These are phyloP conservation scores for Drosophila navojoa DNA, from an alignment of 1,140 invertebrate species.

Conservation along the genomic window DNA sequence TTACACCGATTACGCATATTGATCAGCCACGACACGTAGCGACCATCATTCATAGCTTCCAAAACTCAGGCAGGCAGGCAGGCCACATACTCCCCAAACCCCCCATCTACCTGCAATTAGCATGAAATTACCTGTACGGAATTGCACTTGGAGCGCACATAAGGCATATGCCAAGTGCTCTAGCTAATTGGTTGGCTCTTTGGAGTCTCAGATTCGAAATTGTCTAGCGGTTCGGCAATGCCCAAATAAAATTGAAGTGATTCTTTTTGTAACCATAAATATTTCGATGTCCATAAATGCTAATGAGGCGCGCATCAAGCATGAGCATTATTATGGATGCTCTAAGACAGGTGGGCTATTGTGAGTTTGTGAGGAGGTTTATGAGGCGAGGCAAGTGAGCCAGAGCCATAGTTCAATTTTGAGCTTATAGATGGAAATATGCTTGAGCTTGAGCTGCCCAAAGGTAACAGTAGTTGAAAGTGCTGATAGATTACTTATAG, in stretches of 20 bases:
- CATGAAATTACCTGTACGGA: slow-evolving; percentile 29
- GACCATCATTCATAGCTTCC: slow-evolving; percentile 58
- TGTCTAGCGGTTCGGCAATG: slow-evolving; percentile 3
- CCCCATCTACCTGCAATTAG: slow-evolving; percentile 46
- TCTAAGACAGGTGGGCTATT: neutral
- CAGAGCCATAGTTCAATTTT: neutral
- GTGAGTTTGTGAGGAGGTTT: neutral
- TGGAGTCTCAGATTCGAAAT: neutral
- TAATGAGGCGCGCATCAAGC: slow-evolving; percentile 50
- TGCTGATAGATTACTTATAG: too few species aligned
- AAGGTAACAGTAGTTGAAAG: too few species aligned
- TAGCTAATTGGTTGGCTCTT: slow-evolving; percentile 33
- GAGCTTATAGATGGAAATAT: too few species aligned
- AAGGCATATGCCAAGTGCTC: slow-evolving; percentile 33
- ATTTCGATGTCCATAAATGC: slow-evolving; percentile 67
- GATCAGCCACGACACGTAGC: slow-evolving; percentile 69
- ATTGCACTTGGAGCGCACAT: slow-evolving; percentile 9
- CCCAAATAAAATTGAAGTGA: slow-evolving; percentile 35
- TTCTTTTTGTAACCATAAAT: slow-evolving; percentile 46
- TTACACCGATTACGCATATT: slow-evolving; percentile 78
- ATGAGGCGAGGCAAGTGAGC: neutral
- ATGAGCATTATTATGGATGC: slow-evolving; percentile 48
- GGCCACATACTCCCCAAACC: neutral
- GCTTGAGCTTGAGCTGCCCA: too few species aligned
- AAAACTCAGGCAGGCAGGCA: slow-evolving; percentile 14